phyloP scores from a whole-genome alignment of 2,888 invertebrate species.

The Limulus polyphemus region DNA sequence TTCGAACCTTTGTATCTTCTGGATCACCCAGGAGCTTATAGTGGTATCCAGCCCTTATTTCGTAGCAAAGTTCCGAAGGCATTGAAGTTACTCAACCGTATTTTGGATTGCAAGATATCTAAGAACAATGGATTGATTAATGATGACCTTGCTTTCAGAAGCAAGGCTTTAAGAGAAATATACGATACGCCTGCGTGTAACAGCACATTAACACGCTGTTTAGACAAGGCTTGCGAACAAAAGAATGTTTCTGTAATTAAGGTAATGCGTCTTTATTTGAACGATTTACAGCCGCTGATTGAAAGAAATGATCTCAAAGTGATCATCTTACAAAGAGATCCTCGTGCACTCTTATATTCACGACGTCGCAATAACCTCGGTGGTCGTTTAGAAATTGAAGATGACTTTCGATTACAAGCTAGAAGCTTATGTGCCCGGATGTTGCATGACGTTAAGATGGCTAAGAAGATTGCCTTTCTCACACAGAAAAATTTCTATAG shows the following conservation, averaged over 20 bases:
- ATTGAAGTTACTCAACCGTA: conserved; percentile 7
- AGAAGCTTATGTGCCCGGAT: conserved; percentile 15
- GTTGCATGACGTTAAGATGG: conserved; percentile 14
- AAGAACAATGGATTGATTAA: not conserved
- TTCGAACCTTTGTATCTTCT: conserved; percentile 13
- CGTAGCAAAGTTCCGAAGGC: conserved; percentile 12
- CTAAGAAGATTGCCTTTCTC: conserved; percentile 9
- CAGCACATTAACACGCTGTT: conserved; percentile 2
- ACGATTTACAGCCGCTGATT: conserved; percentile 11
- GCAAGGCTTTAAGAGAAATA: conserved; percentile 3
- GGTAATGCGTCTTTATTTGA: conserved; percentile 10
- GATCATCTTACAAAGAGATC: conserved; percentile 14
- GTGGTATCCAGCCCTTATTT: conserved; percentile 14
- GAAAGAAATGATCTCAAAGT: conserved; percentile 6
- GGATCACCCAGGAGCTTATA: conserved; percentile 8
- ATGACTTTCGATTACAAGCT: conserved; percentile 17
- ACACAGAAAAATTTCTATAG: conserved; percentile 10
- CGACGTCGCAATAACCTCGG: conserved; percentile 4
- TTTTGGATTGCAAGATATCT: conserved; percentile 12
- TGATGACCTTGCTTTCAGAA: not conserved
- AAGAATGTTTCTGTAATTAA: conserved; percentile 7
- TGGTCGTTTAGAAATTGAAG: conserved; percentile 7
- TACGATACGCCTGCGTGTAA: conserved; percentile 1
- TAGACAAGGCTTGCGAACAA: conserved; percentile 7
- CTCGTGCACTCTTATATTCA: conserved; percentile 11